Conservation (phyloP, 2,888 invertebrate species). For the Brachyopa scutellaris region DNA sequence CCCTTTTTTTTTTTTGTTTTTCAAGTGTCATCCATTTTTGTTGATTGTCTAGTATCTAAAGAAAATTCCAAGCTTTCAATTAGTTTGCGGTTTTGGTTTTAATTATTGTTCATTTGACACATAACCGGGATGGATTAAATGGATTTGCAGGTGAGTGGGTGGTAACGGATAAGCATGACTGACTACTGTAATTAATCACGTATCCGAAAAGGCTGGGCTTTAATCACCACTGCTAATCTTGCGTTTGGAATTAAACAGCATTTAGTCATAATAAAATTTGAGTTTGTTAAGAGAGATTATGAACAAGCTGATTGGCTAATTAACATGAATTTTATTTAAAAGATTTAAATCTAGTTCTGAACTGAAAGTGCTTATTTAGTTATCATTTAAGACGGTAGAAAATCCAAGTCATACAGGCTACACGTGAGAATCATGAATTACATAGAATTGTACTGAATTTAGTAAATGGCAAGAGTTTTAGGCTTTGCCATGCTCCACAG, state of each 20-base stretch:
- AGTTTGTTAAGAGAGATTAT: constrained; percentile 26
- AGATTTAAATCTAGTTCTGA: background rate
- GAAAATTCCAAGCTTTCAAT: constrained; percentile 52
- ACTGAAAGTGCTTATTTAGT: no score
- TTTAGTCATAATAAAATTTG: constrained; percentile 35
- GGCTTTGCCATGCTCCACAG: no score
- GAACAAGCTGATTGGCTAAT: constrained; percentile 7
- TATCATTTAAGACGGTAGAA: no score
- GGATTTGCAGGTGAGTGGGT: constrained; percentile 14
- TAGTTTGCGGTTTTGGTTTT: constrained; percentile 1
- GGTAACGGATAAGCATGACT: constrained; percentile 18
- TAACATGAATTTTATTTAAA: constrained; percentile 5
- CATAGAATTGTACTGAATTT: no score
- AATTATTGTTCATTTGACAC: constrained; percentile 56
- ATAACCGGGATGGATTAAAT: constrained; percentile 41
- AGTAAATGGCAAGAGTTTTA: no score
- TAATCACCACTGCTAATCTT: constrained; percentile 37
- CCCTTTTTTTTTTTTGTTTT: background rate
- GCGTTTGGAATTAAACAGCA: constrained; percentile 5
- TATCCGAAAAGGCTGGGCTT: constrained; percentile 11
- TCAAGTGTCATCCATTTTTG: constrained; percentile 64
- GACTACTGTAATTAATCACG: constrained; percentile 56
- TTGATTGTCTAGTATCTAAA: constrained; percentile 29
- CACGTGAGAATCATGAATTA: no score
- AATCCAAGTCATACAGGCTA: no score